Evolutionary conservation across 2,888 invertebrate species (phyloP), one percentile per base, ranked within the genome.

Genomic region (Dilophus febrilis): DNA sequence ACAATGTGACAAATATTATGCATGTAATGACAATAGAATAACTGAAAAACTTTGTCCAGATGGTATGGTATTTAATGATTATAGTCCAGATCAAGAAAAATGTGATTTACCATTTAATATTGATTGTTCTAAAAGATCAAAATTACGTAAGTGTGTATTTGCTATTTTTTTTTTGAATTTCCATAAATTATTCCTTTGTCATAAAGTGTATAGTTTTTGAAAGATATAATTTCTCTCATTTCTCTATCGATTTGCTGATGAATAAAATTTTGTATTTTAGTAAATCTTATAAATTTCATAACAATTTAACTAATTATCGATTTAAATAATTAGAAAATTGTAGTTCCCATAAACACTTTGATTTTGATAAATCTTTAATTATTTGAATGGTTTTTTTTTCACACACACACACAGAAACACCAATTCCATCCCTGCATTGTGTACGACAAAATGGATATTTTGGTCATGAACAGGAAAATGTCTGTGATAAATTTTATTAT

Each of bases 31-130:
- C 44, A 83, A 84, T 18, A 70, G 67, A 49, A 72, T 77, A 40
- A 78, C 72, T 2, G 84, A 81, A 53, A 83, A 80, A 55, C 66
- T 87, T 3, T 90, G 88, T 48, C 81, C 85, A 0, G 88, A 90
- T 55, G 88, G 88, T 17, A 76, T 86, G 70, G 86, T 88, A 38
- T 88, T 88, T 66, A 86, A 88, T 50, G 88, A 86, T 61, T 86
- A 75, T 61, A 80, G 78, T 48, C 68, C 75, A 2, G 72, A 74
- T 42, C 77, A 84, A 42, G 88, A 87, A 59, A 87, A 87, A 55
- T 88, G 87, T 51, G 87, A 87, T 58, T 64, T 86, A 46, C 86
- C 86, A 1, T 83, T 82, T 60, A 85, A 85, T 52, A 75, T 88
- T 43, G 87, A 88, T 58, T 88, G 88, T 62, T 70, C 71, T 1